phyloP scores from a whole-genome alignment of 1,140 invertebrate genomes.

The Penaeus japonicus region DNA sequence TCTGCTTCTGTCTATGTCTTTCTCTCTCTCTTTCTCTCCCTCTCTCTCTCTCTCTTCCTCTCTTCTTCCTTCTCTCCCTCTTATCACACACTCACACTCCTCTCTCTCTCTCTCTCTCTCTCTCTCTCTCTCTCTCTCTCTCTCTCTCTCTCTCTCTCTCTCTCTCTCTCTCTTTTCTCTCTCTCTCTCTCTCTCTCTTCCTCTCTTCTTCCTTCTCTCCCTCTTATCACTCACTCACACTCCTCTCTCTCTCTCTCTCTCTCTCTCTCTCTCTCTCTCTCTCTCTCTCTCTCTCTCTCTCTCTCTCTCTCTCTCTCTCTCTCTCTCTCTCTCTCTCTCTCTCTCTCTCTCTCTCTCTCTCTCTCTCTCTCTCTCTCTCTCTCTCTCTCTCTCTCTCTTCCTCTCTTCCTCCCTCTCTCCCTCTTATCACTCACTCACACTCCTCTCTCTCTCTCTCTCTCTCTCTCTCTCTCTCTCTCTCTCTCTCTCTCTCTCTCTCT shows the following conservation, averaged over 20 bases:
- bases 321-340: neutral
- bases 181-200: neutral
- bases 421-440: too few species aligned
- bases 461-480: neutral
- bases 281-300: neutral
- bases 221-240: neutral
- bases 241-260: too few species aligned
- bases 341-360: neutral
- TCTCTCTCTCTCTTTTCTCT: neutral
- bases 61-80: neutral
- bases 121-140: too few species aligned
- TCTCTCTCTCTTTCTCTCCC: neutral
- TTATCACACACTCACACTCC: neutral
- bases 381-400: neutral
- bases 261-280: neutral
- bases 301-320: neutral
- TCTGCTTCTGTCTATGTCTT: neutral
- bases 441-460: neutral
- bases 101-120: too few species aligned
- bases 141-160: too few species aligned
- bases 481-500: neutral
- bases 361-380: neutral
- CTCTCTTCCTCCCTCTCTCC: neutral
- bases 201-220: neutral
- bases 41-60: neutral